phyloP scores from a whole-genome alignment of 2,888 invertebrate genomes.

The Amblyjoppa fuscipennis region DNA sequence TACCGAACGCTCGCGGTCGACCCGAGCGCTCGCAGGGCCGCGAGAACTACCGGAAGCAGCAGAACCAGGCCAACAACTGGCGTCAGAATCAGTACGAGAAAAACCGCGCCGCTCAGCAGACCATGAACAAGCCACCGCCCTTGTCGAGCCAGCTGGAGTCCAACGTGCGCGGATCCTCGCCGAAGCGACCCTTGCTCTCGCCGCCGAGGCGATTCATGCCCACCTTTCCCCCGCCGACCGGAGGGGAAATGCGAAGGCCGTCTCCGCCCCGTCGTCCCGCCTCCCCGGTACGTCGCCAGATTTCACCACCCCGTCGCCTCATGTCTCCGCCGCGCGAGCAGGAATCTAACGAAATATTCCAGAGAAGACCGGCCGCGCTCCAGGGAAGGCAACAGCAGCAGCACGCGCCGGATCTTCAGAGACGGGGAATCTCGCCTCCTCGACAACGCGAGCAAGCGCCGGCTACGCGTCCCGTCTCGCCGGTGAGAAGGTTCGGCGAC shows the following conservation, averaged over 20 bases:
- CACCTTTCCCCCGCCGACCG: constrained; percentile 33
- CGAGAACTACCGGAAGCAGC: constrained; percentile 63
- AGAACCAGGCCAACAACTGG: constrained; percentile 68
- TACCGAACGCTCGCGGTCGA: constrained; percentile 66
- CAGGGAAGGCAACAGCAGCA: constrained; percentile 57
- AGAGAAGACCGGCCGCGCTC: constrained; percentile 44
- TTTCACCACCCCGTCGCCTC: constrained; percentile 59
- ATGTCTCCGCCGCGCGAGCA: constrained; percentile 56
- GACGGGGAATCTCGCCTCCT: constrained; percentile 61
- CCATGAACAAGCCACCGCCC: constrained; percentile 12
- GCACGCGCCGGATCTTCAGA: constrained; percentile 55
- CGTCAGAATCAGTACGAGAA: constrained; percentile 55
- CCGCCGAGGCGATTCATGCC: constrained; percentile 66
- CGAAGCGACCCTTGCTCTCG: constrained; percentile 66
- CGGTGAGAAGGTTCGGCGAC: constrained; percentile 74
- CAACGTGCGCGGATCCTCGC: constrained; percentile 52
- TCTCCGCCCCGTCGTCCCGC: constrained; percentile 47
- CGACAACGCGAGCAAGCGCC: constrained; percentile 70
- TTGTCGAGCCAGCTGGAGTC: constrained; percentile 35
- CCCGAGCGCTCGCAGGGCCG: constrained; percentile 49
- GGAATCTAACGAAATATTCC: constrained; percentile 58
- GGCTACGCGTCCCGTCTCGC: constrained; percentile 63
- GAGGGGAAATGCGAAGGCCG: constrained; percentile 26
- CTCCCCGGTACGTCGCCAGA: constrained; percentile 45
- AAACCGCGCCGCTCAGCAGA: constrained; percentile 22